phyloP scores from a whole-genome alignment of 2,888 invertebrate genomes.

The Oeneis ivallda region DNA sequence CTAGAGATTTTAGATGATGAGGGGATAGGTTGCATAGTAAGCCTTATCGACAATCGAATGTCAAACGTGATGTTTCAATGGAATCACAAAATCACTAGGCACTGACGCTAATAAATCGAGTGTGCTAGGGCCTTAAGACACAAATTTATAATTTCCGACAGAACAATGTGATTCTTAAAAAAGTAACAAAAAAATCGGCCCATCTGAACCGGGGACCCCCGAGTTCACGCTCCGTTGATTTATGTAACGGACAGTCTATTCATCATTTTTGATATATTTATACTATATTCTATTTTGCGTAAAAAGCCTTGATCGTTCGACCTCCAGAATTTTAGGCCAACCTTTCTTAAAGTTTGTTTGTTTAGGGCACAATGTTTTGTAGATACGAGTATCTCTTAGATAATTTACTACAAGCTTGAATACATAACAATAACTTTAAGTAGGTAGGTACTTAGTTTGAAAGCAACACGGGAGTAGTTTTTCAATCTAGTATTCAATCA shows the following conservation, averaged over 20 bases:
- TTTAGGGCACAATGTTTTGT: slow-evolving; percentile 2
- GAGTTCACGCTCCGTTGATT: slow-evolving; percentile 37
- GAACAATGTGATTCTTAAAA: slow-evolving; percentile 39
- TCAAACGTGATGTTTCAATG: too few species aligned
- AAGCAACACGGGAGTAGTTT: background rate
- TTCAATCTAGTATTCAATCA: too few species aligned
- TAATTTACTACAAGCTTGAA: slow-evolving; percentile 3
- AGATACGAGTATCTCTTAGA: too few species aligned
- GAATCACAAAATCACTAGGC: too few species aligned
- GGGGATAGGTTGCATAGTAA: too few species aligned
- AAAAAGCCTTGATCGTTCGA: slow-evolving; percentile 5
- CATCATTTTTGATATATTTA: slow-evolving; percentile 34
- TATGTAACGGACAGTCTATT: slow-evolving; percentile 37
- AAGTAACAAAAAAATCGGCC: slow-evolving; percentile 35
- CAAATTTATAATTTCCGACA: slow-evolving; percentile 40
- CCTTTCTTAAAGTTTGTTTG: slow-evolving; percentile 5
- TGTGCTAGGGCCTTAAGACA: slow-evolving; percentile 3
- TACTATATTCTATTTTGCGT: slow-evolving; percentile 24
- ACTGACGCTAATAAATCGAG: too few species aligned
- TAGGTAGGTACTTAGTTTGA: background rate
- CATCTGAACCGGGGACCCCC: slow-evolving; percentile 33
- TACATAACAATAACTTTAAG: background rate
- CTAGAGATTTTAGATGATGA: too few species aligned
- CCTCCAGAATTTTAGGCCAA: slow-evolving; percentile 6
- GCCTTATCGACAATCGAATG: too few species aligned